Evolutionary conservation across 2,797 vertebrate species (phyloP).

Genomic region (Ciconia nigra): DNA sequence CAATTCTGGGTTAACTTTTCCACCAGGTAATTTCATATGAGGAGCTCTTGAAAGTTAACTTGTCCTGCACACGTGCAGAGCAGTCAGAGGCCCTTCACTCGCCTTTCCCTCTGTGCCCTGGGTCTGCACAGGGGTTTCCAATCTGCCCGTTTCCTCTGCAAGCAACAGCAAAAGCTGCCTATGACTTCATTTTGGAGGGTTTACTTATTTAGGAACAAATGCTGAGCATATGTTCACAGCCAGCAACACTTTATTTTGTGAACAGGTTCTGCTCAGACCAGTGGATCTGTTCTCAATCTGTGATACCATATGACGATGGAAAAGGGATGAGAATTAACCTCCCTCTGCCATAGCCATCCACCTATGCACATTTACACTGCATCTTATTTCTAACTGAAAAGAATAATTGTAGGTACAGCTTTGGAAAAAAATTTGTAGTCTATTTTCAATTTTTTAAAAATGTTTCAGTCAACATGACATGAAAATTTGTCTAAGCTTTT

Average conservation of each 20-base stretch:
- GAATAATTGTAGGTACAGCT: neutral
- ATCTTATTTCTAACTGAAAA: neutral
- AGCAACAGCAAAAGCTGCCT: neutral
- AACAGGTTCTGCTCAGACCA: neutral
- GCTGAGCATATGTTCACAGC: neutral
- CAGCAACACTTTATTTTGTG: neutral
- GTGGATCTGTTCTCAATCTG: neutral
- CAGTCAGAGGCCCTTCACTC: neutral
- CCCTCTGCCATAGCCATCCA: neutral
- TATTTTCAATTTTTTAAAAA: neutral
- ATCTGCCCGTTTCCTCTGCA: too few species aligned
- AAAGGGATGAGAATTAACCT: neutral
- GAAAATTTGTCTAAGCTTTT: slow-evolving; percentile 9
- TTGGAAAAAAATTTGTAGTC: neutral
- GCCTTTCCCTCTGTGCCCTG: neutral
- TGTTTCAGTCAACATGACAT: neutral
- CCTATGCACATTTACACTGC: neutral
- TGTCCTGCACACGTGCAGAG: accelerated
- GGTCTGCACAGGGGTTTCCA: neutral
- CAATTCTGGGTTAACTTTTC: neutral
- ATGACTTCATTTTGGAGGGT: neutral
- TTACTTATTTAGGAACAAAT: neutral
- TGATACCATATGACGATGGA: neutral
- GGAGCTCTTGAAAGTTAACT: neutral
- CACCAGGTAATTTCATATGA: neutral